Base-by-base conservation (phyloP, 2,113 vertebrate genomes). In the Xenopus laevis region DNA sequence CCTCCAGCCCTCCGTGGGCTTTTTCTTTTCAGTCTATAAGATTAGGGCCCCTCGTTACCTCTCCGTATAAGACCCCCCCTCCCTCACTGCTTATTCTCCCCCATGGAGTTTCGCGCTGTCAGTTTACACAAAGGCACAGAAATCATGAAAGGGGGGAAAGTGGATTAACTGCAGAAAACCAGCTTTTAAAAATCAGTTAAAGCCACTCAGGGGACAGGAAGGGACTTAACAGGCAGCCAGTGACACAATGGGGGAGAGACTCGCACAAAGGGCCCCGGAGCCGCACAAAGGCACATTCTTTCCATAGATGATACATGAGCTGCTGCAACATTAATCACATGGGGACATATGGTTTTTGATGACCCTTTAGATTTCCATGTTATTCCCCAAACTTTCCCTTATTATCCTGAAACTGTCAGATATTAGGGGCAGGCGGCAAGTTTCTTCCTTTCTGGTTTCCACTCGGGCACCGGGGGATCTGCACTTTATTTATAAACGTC, bases 171-270 rank as follows among this genome's bases (percentile, higher is more conserved):
- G 59, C 44, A 20, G 27, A 70, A 74, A 77, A 77, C 70, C 74
- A 77, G 73, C 74, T 77, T 77, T 77, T 76, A 76, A 77, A 77
- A 77, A 77, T 70, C 74, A 70, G 74, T 77, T 77, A 77, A 64
- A 70, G 74, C 66, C 67, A 77, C 74, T 70, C 66, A 71, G 68
- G 40, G 70, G 79, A 83, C 79, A 80, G 82, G 78, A 78, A 82
- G 84, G 82, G 69, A 82, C 84, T 86, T 83, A 83, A 81, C 82
- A 79, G 82, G 80, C 74, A 79, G 81, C 72, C 80, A 68, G 78
- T 77, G 81, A 81, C 79, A 81, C 84, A 87, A 82, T 85, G 80
- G 53, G 53, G 53, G 79, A 83, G 79, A 62, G 60, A 21, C 23
- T 17, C 11, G 20, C 55, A 50, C 72, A 72, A 57, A 58, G 63